Percentiles rank a stretch among this genome's conserved stretches.
Conservation (phyloP, 2,797 vertebrate genomes). For the Glossophaga mutica region DNA sequence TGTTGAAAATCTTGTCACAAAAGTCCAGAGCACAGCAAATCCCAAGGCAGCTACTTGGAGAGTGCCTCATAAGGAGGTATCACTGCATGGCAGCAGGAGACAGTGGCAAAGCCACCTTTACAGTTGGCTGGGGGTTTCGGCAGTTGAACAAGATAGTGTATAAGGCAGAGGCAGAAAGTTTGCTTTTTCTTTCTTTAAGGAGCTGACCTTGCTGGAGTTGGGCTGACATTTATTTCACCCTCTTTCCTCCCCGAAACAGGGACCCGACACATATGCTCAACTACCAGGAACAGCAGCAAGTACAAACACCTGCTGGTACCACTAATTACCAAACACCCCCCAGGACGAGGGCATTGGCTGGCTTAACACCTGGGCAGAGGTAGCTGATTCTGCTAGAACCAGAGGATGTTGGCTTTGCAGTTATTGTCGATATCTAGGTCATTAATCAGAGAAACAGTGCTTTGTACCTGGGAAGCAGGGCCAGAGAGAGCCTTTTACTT, state of each 20-base stretch:
- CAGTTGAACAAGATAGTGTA: not conserved
- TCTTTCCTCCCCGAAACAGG: slow-evolving; percentile 17
- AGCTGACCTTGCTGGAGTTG: slow-evolving; percentile 57
- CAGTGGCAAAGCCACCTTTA: not conserved
- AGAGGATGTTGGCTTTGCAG: not conserved
- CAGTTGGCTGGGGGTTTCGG: not conserved
- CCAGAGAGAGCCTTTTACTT: slow-evolving; percentile 51
- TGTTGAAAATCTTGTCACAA: not conserved
- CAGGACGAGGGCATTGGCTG: not conserved
- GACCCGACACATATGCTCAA: slow-evolving; percentile 63
- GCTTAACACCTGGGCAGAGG: slow-evolving; percentile 64
- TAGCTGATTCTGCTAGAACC: slow-evolving; percentile 49
- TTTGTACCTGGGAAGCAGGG: slow-evolving; percentile 43
- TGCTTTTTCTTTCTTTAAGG: slow-evolving; percentile 19
- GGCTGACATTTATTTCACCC: slow-evolving; percentile 45
- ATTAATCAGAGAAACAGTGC: slow-evolving; percentile 66
- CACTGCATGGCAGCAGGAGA: not conserved
- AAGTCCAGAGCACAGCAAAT: not conserved
- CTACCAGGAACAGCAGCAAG: slow-evolving; percentile 44
- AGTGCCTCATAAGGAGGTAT: not conserved
- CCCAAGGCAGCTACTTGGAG: not conserved
- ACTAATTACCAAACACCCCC: slow-evolving; percentile 61
- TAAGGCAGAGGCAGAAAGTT: not conserved
- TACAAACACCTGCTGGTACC: slow-evolving; percentile 50
- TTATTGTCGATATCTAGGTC: slow-evolving; percentile 40